A percentile compares a stretch with the other conserved stretches of the same genome.
phyloP scores from a whole-genome alignment of 2,113 vertebrate species.

The Tetrao urogallus region DNA sequence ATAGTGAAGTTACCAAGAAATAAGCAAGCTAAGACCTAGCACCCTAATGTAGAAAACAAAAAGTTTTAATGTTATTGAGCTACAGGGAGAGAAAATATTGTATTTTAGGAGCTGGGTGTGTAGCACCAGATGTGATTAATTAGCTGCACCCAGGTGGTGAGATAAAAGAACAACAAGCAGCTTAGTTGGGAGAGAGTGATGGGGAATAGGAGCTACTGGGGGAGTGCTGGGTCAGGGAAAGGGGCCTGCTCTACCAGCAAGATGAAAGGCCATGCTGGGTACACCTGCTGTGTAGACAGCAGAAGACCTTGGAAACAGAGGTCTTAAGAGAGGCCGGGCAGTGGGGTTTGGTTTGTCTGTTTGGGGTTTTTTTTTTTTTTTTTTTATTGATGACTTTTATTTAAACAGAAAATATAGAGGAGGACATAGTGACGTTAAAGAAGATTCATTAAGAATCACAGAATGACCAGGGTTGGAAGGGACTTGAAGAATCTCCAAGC shows the following conservation, averaged over 20 bases:
- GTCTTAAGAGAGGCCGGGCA: background rate
- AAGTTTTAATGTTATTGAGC: background rate
- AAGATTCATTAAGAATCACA: background rate
- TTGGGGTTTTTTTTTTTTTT: background rate
- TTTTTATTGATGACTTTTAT: background rate
- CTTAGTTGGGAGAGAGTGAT: background rate
- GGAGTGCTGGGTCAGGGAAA: background rate
- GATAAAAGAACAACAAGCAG: conserved; percentile 12
- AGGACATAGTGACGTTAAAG: background rate
- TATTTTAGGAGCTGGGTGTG: background rate
- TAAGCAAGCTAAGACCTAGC: background rate
- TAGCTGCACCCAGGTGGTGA: conserved; percentile 9
- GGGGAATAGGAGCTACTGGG: background rate
- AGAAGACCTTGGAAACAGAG: background rate
- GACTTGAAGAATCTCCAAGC: too few species aligned
- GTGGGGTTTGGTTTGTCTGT: background rate
- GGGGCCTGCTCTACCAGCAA: background rate
- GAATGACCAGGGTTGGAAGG: too few species aligned
- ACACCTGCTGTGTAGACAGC: conserved; percentile 31
- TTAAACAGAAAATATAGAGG: background rate
- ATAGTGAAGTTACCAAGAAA: background rate
- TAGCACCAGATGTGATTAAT: conserved; percentile 7
- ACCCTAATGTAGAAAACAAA: background rate
- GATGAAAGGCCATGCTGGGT: background rate
- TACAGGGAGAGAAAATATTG: background rate